Base-by-base conservation (phyloP, 2,113 vertebrate species). In the Recurvirostra avosetta region DNA sequence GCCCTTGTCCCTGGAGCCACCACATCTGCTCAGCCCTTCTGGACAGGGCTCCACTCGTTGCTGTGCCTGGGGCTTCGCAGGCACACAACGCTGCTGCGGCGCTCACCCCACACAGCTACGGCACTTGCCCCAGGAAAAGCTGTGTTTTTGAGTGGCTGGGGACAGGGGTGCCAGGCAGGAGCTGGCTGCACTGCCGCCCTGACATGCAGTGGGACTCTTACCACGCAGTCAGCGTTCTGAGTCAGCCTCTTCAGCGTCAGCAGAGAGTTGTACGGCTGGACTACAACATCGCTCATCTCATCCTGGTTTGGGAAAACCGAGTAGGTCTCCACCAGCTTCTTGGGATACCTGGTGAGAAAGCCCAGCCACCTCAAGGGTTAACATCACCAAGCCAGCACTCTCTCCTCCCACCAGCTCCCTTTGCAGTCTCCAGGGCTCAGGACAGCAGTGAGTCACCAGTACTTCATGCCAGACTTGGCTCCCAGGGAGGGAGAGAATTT, bases 261-360 rank as follows among this genome's bases (percentile, higher is more conserved):
- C 76, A 99, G 98, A 1, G 99, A 99, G 98, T 99, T 99, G 97
- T 99, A 99, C 0, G 99, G 99, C 97, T 99, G 99, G 36, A 99
- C 99, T 4, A 99, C 99, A 58, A 99, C 99, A 8, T 99, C 99
- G 0, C 99, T 99, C 99, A 99, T 99, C 98, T 99, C 99, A 8
- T 99, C 99, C 98, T 99, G 99, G 98, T 99, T 99, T 19, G 99
- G 99, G 96, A 99, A 99, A 75, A 99, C 99, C 0, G 99, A 99
- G 94, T 99, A 99, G 0, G 99, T 99, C 98, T 99, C 99, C 82
- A 99, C 99, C 97, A 99, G 97, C 96, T 99, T 99, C 98, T 99
- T 99, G 50, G 99, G 99, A 96, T 99, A 99, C 97, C 99, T 99
- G 91, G 77, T 6, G 76, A 84, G 77, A 86, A 36, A 84, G 13